Percentiles rank a stretch among this genome's conserved stretches.
phyloP scores from a whole-genome alignment of 2,888 invertebrate species.

The Kuschelorhynchus macadamiae region DNA sequence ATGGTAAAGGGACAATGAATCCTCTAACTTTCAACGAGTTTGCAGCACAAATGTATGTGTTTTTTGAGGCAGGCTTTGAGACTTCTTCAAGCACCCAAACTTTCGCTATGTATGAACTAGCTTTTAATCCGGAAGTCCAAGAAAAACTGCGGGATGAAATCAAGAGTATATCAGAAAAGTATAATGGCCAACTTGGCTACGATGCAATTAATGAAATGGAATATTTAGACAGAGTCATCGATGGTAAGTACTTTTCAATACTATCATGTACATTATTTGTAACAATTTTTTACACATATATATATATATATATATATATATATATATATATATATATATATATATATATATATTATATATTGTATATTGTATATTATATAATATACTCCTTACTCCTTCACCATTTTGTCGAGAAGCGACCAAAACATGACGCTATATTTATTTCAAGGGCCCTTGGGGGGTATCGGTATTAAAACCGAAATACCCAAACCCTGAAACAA shows the following conservation, averaged over 20 bases:
- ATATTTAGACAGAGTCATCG: slow-evolving; percentile 68
- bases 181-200: slow-evolving; percentile 55
- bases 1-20: slow-evolving; percentile 50
- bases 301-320: no score
- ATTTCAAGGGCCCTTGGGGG: no score
- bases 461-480: no score
- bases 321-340: no score
- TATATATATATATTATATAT: no score
- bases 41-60: slow-evolving; percentile 58
- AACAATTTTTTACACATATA: no score
- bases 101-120: slow-evolving; percentile 70
- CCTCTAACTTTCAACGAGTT: slow-evolving; percentile 52
- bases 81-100: slow-evolving; percentile 66
- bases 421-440: no score
- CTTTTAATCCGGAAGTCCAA: slow-evolving; percentile 68
- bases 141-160: slow-evolving; percentile 56
- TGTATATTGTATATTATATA: no score
- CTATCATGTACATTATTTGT: no score
- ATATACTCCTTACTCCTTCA: no score
- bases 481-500: no score
- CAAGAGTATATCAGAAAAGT: slow-evolving; percentile 49
- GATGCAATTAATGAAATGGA: slow-evolving; percentile 57
- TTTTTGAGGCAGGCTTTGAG: slow-evolving; percentile 64
- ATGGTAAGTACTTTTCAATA: slow-evolving; percentile 63
- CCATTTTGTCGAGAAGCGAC: no score